Evolutionary conservation across 2,888 invertebrate species (phyloP).

Genomic region (Dromius quadrimaculatus): DNA sequence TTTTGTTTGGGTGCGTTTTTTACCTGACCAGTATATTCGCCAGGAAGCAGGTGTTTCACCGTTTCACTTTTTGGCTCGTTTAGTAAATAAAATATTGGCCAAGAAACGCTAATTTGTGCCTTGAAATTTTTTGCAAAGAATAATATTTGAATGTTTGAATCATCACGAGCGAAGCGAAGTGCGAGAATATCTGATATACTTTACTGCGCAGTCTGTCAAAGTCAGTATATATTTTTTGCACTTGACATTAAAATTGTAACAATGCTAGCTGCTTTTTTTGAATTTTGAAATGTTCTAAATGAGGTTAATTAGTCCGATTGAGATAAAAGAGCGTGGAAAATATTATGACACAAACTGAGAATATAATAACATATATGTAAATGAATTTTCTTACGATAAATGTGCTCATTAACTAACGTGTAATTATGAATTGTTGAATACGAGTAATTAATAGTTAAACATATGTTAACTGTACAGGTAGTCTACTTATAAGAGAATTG

Average conservation of each 20-base stretch:
- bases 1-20: conserved; percentile 7
- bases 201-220: too few species aligned
- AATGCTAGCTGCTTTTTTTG: conserved; percentile 8
- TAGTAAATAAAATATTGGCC: background rate
- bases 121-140: too few species aligned
- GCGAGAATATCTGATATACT: too few species aligned
- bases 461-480: conserved; percentile 30
- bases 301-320: conserved; percentile 13
- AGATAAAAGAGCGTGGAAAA: conserved; percentile 29
- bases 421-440: conserved; percentile 45
- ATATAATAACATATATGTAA: conserved; percentile 32
- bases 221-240: conserved; percentile 3
- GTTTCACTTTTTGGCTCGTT: background rate
- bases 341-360: conserved; percentile 17
- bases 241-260: conserved; percentile 30
- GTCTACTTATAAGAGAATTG: conserved; percentile 24
- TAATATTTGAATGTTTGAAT: too few species aligned
- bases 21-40: background rate
- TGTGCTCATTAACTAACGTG: conserved; percentile 37
- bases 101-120: background rate
- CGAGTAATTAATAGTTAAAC: conserved; percentile 41
- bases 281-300: conserved; percentile 25
- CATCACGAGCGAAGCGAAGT: background rate
- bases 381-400: conserved; percentile 39
- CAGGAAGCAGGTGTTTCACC: conserved; percentile 14